These are phyloP conservation scores for Lamprotornis superbus DNA, from an alignment of 2,113 vertebrate species.

Conservation along the genomic window DNA sequence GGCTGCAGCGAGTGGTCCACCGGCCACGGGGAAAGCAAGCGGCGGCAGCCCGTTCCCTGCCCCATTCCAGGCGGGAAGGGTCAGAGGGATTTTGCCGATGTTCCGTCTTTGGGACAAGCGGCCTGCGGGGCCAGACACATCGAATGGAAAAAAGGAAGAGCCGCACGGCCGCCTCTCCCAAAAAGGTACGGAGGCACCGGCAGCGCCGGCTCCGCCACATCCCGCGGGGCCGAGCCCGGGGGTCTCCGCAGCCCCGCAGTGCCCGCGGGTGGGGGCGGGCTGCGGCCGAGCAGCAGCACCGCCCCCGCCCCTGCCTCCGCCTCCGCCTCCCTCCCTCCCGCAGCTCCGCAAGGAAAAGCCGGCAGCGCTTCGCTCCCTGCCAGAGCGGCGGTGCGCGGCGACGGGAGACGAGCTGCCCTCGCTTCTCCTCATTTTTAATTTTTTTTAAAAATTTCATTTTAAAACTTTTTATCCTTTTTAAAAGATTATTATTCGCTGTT, in stretches of 20 bases:
- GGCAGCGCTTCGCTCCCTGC: background rate
- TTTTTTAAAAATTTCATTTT: background rate
- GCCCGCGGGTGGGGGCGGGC: background rate
- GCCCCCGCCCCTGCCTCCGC: background rate
- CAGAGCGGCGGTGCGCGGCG: background rate
- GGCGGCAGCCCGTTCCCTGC: background rate
- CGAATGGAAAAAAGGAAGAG: background rate
- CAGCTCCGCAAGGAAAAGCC: conserved; percentile 6
- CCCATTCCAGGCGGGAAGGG: background rate
- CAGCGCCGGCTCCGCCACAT: background rate
- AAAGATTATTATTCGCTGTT: background rate
- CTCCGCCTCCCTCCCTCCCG: background rate
- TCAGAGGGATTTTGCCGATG: background rate
- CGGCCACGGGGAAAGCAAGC: background rate
- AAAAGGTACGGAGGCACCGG: background rate
- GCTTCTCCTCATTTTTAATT: background rate
- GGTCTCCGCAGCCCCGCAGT: background rate
- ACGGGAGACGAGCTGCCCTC: background rate
- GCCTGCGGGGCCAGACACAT: background rate
- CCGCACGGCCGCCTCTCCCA: background rate
- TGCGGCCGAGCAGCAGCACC: background rate
- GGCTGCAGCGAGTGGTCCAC: background rate
- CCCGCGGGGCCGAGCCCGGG: too few species aligned
- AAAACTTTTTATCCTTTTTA: background rate
- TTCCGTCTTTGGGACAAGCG: background rate